phyloP scores from a whole-genome alignment of 35 echinoderm and acorn worm species.

The Stichopus chloronotus region DNA sequence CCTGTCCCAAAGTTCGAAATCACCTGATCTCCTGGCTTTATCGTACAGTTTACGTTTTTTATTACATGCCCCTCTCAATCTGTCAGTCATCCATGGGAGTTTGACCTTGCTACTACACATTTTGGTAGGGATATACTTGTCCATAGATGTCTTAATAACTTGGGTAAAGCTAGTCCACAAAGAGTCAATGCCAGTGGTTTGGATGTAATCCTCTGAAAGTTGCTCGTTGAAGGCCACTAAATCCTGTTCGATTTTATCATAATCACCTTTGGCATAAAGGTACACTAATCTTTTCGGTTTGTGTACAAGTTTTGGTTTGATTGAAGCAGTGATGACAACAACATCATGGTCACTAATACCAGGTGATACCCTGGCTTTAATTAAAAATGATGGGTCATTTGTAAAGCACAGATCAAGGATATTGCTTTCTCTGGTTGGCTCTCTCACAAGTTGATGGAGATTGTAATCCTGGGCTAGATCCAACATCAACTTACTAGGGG shows the following conservation, averaged over 20 bases:
- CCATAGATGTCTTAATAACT: not conserved
- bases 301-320: slow-evolving; percentile 56
- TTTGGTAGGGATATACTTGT: not conserved
- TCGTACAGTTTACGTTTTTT: slow-evolving; percentile 37
- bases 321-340: slow-evolving; percentile 21
- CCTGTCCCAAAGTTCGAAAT: slow-evolving; percentile 14
- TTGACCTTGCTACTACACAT: slow-evolving; percentile 14
- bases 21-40: slow-evolving; percentile 18
- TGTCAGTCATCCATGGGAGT: slow-evolving; percentile 48
- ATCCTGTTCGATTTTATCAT: slow-evolving; percentile 43
- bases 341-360: slow-evolving; percentile 59
- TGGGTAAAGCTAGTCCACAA: not conserved
- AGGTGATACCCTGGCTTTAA: not conserved
- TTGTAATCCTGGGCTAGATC: slow-evolving; percentile 51
- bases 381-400: slow-evolving; percentile 44
- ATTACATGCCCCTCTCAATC: not conserved
- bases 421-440: slow-evolving; percentile 49
- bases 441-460: slow-evolving; percentile 8
- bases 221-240: slow-evolving; percentile 25
- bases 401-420: slow-evolving; percentile 61
- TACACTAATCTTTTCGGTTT: slow-evolving; percentile 50
- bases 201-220: slow-evolving; percentile 30
- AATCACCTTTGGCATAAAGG: slow-evolving; percentile 64
- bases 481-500: slow-evolving; percentile 70
- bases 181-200: slow-evolving; percentile 11